Percentiles rank a stretch among this genome's conserved stretches.
These are phyloP conservation scores for Bubo blakistoni DNA, from an alignment of 2,113 vertebrate species.

Conservation along the genomic window DNA sequence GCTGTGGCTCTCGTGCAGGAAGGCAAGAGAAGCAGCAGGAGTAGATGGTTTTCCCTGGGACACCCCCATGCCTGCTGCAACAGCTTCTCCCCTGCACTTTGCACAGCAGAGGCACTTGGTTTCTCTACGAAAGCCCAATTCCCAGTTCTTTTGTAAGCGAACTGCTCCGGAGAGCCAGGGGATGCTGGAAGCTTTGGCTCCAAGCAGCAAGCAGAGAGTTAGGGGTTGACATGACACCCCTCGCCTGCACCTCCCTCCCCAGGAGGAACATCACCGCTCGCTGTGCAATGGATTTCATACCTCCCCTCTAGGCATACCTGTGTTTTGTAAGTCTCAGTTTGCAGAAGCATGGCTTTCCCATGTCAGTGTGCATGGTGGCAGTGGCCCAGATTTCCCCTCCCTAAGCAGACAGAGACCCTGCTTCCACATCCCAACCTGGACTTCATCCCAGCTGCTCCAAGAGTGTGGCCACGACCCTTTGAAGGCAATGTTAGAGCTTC, in stretches of 20 bases:
- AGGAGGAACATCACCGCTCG: background rate
- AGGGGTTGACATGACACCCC: background rate
- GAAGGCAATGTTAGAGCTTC: background rate
- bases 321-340: background rate
- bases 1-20: rapidly evolving
- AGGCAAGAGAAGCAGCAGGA: background rate
- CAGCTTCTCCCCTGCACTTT: rapidly evolving
- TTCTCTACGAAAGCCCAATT: background rate
- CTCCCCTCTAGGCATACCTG: background rate
- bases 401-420: background rate
- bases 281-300: background rate
- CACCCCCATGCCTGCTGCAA: too few species aligned
- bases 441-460: background rate
- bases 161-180: rapidly evolving
- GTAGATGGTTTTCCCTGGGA: background rate
- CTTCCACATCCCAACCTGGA: background rate
- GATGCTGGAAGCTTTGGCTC: background rate
- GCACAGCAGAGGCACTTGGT: background rate
- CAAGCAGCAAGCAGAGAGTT: background rate
- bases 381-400: background rate
- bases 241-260: rapidly evolving
- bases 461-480: rapidly evolving
- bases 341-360: rapidly evolving
- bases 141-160: background rate
- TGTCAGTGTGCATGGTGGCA: background rate